phyloP scores from a whole-genome alignment of 2,113 vertebrate species.

The Mixornis gularis region DNA sequence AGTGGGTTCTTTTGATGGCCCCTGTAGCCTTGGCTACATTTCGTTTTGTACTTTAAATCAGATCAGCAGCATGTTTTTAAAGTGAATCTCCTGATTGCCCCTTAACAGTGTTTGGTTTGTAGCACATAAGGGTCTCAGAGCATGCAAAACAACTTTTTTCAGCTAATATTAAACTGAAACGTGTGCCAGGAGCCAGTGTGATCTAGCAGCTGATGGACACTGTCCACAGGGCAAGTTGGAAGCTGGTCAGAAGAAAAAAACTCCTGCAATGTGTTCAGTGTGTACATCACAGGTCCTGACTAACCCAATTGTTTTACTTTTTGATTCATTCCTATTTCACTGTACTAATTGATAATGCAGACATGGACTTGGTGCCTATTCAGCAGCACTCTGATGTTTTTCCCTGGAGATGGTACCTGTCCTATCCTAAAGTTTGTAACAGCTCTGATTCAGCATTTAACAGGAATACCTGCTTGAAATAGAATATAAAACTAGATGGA shows the following conservation, averaged over 20 bases:
- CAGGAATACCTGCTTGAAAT: background rate
- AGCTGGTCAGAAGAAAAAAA: background rate
- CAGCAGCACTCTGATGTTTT: background rate
- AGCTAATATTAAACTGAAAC: background rate
- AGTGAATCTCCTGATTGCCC: background rate
- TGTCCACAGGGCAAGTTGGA: background rate
- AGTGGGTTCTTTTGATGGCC: background rate
- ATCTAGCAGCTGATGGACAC: background rate
- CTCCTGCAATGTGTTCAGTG: background rate
- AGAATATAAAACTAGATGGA: background rate
- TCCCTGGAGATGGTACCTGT: background rate
- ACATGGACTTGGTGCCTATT: background rate
- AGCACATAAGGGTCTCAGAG: background rate
- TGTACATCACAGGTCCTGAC: background rate
- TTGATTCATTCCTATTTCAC: background rate
- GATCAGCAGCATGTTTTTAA: background rate
- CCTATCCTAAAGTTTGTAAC: background rate
- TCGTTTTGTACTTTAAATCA: background rate
- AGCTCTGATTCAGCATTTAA: background rate
- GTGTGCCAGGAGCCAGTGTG: background rate
- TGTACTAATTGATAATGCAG: background rate
- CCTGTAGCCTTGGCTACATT: background rate
- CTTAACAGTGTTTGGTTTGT: background rate
- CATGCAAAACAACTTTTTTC: background rate
- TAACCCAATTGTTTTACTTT: background rate